Conservation (phyloP, 2,113 vertebrate genomes). For the Eulacestoma nigropectus region DNA sequence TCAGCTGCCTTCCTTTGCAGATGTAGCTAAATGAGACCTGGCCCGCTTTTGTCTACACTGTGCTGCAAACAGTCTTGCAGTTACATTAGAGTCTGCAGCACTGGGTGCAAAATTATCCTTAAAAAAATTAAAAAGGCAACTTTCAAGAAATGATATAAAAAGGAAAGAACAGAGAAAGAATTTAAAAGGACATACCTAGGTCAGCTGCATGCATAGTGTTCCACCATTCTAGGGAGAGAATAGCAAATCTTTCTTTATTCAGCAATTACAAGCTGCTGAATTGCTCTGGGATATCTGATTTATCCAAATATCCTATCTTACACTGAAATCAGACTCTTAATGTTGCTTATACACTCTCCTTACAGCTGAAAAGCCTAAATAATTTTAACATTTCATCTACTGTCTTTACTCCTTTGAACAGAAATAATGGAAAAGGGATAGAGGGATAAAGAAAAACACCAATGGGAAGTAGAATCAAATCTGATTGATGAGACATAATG, state of each 20-base stretch:
- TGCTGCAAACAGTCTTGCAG: background rate
- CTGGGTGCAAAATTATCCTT: background rate
- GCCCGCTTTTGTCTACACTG: background rate
- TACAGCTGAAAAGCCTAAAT: background rate
- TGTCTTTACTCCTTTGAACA: conserved; percentile 16
- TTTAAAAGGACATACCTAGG: background rate
- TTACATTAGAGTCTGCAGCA: background rate
- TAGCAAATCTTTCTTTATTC: background rate
- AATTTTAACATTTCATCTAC: conserved; percentile 1
- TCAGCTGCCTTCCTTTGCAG: background rate
- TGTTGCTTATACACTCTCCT: background rate
- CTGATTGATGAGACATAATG: conserved; percentile 38
- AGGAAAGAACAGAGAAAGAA: background rate
- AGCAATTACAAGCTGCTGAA: background rate
- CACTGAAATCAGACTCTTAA: background rate
- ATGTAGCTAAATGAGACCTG: background rate
- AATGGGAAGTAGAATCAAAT: conserved; percentile 21
- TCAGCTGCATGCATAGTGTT: background rate
- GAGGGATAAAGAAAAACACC: conserved; percentile 34
- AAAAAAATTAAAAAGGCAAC: background rate
- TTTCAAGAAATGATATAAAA: background rate
- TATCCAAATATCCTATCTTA: background rate
- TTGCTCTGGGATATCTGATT: background rate
- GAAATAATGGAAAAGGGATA: conserved; percentile 14
- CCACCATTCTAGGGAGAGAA: background rate